A percentile compares a stretch with the other conserved stretches of the same genome.
Evolutionary conservation across 1,140 invertebrate genomes (phyloP).

Genomic region (Diorhabda sublineata): DNA sequence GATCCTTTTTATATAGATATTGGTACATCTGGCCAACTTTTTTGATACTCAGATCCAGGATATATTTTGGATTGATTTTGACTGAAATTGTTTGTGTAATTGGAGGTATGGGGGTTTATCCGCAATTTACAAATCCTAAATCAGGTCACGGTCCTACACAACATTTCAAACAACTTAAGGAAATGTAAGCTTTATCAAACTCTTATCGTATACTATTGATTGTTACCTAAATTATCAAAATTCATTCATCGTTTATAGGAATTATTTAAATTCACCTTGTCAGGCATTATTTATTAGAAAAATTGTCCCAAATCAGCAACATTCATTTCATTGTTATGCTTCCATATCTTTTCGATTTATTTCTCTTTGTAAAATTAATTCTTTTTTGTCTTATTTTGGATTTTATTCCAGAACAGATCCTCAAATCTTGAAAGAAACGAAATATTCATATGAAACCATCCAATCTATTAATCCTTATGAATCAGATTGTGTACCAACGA

Average conservation of each 20-base stretch:
- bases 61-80: slow-evolving; percentile 85
- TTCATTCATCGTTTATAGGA: too few relatives aligned
- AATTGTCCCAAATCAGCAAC: too few relatives aligned
- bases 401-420: slow-evolving; percentile 17
- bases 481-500: slow-evolving; percentile 71
- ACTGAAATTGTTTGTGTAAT: slow-evolving; percentile 90
- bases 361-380: too few relatives aligned
- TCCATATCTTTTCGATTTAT: too few relatives aligned
- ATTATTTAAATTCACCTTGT: too few relatives aligned
- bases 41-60: slow-evolving; percentile 79
- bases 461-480: slow-evolving; percentile 76
- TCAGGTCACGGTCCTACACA: slow-evolving; percentile 78
- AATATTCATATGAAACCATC: slow-evolving; percentile 79
- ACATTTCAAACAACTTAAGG: slow-evolving; percentile 54
- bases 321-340: too few relatives aligned
- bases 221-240: too few relatives aligned
- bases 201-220: too few relatives aligned
- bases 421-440: slow-evolving; percentile 34
- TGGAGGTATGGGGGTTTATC: slow-evolving; percentile 88
- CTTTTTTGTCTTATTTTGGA: too few relatives aligned
- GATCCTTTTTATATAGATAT: slow-evolving; percentile 69
- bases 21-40: slow-evolving; percentile 86
- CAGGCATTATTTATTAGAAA: too few relatives aligned
- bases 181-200: slow-evolving; percentile 43
- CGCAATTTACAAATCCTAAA: slow-evolving; percentile 61